Evolutionary conservation across 2,797 vertebrate genomes (phyloP).

Genomic region (Scarus forsteni): DNA sequence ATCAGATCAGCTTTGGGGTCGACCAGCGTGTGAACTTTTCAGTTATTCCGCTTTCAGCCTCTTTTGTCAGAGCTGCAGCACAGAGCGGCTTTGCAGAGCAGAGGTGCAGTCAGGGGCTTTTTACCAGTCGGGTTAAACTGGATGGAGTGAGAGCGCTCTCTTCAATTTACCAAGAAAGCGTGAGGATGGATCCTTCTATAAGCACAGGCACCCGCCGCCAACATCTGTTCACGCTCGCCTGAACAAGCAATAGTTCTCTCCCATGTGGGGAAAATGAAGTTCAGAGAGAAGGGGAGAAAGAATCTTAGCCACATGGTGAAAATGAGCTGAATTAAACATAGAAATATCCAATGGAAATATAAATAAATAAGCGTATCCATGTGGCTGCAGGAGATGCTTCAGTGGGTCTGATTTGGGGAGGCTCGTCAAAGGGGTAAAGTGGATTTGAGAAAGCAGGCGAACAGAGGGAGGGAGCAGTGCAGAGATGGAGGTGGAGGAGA

Average conservation of each 20-base stretch:
- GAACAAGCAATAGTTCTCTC: constrained; percentile 75
- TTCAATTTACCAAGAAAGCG: constrained; percentile 62
- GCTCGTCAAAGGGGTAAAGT: constrained; percentile 59
- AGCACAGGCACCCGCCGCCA: constrained; percentile 52
- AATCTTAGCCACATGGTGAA: constrained; percentile 27
- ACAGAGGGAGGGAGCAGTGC: constrained; percentile 27
- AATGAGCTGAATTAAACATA: constrained; percentile 65
- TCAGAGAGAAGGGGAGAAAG: constrained; percentile 43
- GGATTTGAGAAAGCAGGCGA: constrained; percentile 52
- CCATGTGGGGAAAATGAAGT: constrained; percentile 66
- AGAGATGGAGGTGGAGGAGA: constrained; percentile 33
- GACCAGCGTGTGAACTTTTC: constrained; percentile 34
- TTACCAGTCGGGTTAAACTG: constrained; percentile 63
- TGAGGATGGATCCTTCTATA: constrained; percentile 61
- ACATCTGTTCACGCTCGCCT: constrained; percentile 77
- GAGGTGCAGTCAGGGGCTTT: constrained; percentile 45
- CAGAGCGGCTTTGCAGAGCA: constrained; percentile 37
- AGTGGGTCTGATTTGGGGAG: constrained; percentile 46
- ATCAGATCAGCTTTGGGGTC: constrained; percentile 51
- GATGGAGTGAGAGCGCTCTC: constrained; percentile 63
- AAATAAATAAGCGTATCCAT: constrained; percentile 68
- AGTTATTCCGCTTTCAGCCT: constrained; percentile 24
- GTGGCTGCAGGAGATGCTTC: constrained; percentile 59
- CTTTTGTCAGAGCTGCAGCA: constrained; percentile 27
- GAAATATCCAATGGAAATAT: constrained; percentile 49